Evolutionary conservation across 2,888 invertebrate species (phyloP).

Genomic region (Azorinus chamasolen): DNA sequence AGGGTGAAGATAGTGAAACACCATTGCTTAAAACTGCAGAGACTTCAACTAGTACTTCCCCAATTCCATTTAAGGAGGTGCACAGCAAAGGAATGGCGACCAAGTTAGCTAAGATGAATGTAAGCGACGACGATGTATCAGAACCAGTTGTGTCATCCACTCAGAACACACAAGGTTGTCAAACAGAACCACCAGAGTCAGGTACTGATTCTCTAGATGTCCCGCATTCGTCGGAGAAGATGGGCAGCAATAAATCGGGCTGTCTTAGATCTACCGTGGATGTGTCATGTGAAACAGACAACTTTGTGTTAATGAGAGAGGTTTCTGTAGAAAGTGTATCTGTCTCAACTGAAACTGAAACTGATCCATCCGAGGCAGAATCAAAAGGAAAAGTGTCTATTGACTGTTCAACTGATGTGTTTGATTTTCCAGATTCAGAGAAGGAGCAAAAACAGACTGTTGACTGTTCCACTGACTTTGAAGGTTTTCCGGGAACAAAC

Average conservation of each 20-base stretch:
- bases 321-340: conserved; percentile 54
- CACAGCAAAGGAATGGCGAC: too few species aligned
- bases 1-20: too few species aligned
- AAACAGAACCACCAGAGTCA: conserved; percentile 55
- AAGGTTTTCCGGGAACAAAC: conserved; percentile 39
- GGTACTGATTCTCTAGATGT: conserved; percentile 25
- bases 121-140: conserved; percentile 56
- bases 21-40: too few species aligned
- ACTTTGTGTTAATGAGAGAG: conserved; percentile 37
- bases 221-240: conserved; percentile 32
- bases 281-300: conserved; percentile 64
- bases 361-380: neutral
- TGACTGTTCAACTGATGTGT: conserved; percentile 53
- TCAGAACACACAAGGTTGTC: conserved; percentile 64
- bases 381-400: conserved; percentile 26
- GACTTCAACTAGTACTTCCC: too few species aligned
- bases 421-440: conserved; percentile 49
- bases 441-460: conserved; percentile 20
- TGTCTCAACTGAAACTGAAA: conserved; percentile 57
- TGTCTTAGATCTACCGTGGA: conserved; percentile 43
- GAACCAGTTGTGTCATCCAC: conserved; percentile 65
- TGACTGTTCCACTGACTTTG: conserved; percentile 52
- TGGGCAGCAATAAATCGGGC: conserved; percentile 15
- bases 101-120: neutral
- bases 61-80: too few species aligned